Base-by-base conservation (phyloP, 2,888 invertebrate species). In the Heliconius sara region DNA sequence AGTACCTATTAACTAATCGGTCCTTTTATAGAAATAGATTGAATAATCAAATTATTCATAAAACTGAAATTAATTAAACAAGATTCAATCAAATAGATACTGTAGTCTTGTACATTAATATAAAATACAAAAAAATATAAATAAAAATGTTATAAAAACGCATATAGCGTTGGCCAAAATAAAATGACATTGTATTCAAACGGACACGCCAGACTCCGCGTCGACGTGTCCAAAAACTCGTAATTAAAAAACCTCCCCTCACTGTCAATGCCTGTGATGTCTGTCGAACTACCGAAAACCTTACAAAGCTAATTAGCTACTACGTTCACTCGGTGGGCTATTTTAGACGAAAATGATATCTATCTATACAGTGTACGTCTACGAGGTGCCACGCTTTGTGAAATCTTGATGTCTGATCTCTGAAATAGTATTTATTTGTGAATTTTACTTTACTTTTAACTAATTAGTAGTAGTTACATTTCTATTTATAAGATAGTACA, bases 231-330 rank as follows among this genome's bases (percentile, higher is more conserved):
- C 78, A 80, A 83, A 80, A 82, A 78, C 78, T 76, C 80, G 82
- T 85, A 83, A 84, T 84, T 84, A 84, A 85, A 85, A 83, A 83
- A 78, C 82, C 83, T 78, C 83, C 83, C 81, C 80, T 74, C 78
- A 79, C 83, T 80, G 84, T 84, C 85, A 83, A 80, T 83, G 83
- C 76, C 76, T 76, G 80, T 79, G 77, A 82, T 76, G 77, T 77
- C 83, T 82, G 83, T 79, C 84, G 83, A 84, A 83, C 84, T 83
- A 83, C 76, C 81, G 82, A 81, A 78, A 83, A 79, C 83, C 81
- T 73, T 82, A 83, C 83, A 82, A 80, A 81, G 79, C 83, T 85
- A 84, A 84, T 84, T 83, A 84, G 82, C 47, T 34, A 34, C 43
- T 75, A 39, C 47, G 63, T 47, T 27, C 25, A 60, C 52, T 43